Conservation (phyloP, 53 echinoderm and acorn worm species). For the Pentamera pediparva region DNA sequence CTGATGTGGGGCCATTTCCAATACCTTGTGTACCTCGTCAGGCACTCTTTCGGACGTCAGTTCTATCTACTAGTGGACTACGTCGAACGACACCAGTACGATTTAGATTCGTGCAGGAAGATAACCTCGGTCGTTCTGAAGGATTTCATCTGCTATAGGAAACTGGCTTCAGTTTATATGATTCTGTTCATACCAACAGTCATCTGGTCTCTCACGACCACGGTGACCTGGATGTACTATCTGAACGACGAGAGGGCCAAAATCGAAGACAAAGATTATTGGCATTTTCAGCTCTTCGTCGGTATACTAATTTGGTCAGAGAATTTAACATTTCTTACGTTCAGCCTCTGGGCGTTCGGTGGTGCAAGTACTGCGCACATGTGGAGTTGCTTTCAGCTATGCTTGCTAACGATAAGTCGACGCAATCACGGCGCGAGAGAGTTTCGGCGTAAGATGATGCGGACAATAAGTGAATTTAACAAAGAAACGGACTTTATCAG, state of each 20-base stretch:
- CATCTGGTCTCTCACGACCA: constrained; percentile 58
- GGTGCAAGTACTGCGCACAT: constrained; percentile 41
- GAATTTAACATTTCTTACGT: constrained; percentile 33
- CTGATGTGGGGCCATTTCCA: constrained; percentile 57
- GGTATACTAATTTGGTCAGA: constrained; percentile 57
- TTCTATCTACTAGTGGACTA: constrained; percentile 47
- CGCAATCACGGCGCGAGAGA: not conserved
- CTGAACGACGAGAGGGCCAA: constrained; percentile 7
- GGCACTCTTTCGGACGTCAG: constrained; percentile 60
- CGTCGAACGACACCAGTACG: constrained; percentile 41
- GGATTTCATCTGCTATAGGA: constrained; percentile 50
- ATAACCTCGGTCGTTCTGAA: constrained; percentile 34
- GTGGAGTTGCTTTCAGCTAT: constrained; percentile 46
- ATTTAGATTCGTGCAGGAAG: constrained; percentile 53
- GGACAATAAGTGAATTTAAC: not conserved
- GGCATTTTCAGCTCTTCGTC: constrained; percentile 15
- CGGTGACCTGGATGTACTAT: constrained; percentile 54
- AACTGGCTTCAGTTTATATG: constrained; percentile 54
- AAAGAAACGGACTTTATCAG: not conserved
- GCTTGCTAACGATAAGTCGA: constrained; percentile 39
- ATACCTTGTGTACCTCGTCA: constrained; percentile 54
- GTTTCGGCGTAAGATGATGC: constrained; percentile 14
- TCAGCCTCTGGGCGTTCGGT: constrained; percentile 54
- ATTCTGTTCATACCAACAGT: constrained; percentile 41
- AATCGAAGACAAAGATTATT: not conserved